Base-by-base conservation (phyloP, 2,797 vertebrate species). In the Eptatretus atami region DNA sequence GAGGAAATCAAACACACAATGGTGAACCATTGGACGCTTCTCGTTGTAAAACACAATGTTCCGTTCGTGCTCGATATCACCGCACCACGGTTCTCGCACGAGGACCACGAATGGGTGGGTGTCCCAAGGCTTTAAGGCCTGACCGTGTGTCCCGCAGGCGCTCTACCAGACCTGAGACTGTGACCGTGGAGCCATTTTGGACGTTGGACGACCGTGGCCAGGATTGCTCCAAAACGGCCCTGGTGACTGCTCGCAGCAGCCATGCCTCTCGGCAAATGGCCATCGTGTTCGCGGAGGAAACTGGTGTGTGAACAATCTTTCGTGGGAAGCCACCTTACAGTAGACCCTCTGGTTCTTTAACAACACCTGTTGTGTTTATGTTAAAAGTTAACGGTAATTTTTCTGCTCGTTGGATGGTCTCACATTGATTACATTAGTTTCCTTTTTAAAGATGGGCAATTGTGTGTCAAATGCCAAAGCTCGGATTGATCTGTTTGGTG, bases 221-320 rank as follows among this genome's bases (percentile, higher is more conserved):
- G 12, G 81, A 78, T 44, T 98, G 87, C 69, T 95, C 90, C 1
- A 78, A 74, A 68, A 79, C 66, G 52, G 90, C 88, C 0, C 71
- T 92, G 65, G 81, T 95, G 6, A 84, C 88, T 73, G 86, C 86
- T 9, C 79, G 79, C 6, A 81, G 85, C 66, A 78, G 79, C 0
- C 86, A 96, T 67, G 75, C 77, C 9, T 71, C 72, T 0, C 75
- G 78, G 9, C 75, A 88, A 66, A 93, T 84, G 65, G 86, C 84
- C 69, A 90, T 96, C 70, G 87, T 98, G 70, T 76, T 90, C 11
- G 90, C 86, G 1, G 84, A 95, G 73, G 90, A 96, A 66, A 72
- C 83, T 63, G 76, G 90, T 90, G 75, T 81, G 72, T 74, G 64
- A 53, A 67, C 2, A 13, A 11, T 53, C 54, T 13, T 44, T 44